Base-by-base conservation (phyloP, 2,113 vertebrate species). In the Tamias sibiricus region DNA sequence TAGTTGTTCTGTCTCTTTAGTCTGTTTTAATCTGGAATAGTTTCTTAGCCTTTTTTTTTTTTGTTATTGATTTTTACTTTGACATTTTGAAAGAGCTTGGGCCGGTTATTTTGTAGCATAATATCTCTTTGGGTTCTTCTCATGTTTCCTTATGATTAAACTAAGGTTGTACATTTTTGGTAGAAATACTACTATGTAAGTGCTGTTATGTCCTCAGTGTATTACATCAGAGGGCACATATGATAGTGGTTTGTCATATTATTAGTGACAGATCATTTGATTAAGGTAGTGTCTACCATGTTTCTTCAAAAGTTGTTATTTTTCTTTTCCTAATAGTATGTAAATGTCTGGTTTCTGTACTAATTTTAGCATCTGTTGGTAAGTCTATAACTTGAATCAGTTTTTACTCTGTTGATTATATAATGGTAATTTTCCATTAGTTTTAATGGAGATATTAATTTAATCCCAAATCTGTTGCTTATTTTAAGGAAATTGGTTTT, bases 351-450 rank as follows among this genome's bases (percentile, higher is more conserved):
- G 24, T 62, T 62, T n/a, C 66, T n/a, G 7, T 57, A 57, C 35
- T 69, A 69, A n/a, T 69, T 32, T 69, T 69, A 69, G 11, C 66
- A 69, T 68, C 66, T 68, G 12, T 62, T 62, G 59, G 8, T 26
- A 28, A 62, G 59, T 26, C 59, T 62, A 57, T 57, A 62, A 62
- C 26, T 62, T 62, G 59, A 3, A 62, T 57, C 54, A 57, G 54
- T 76, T 62, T 62, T 62, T 62, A 62, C 59, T 57, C 54, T 57
- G 6, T 57, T 57, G 20, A 62, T 62, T 62, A 77, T 71, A 37
- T 47, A 94, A 75, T 85, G 47, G 20, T 69, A 42, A 68, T 92
- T 90, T 92, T 95, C 12, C 40, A 44, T 66, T 88, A 89, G 72
- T 47, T 80, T 87, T 95, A 79, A 40, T n/a, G 71, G 84, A 66